Evolutionary conservation across 2,888 invertebrate species (phyloP).

Genomic region (Yponomeuta malinellus): DNA sequence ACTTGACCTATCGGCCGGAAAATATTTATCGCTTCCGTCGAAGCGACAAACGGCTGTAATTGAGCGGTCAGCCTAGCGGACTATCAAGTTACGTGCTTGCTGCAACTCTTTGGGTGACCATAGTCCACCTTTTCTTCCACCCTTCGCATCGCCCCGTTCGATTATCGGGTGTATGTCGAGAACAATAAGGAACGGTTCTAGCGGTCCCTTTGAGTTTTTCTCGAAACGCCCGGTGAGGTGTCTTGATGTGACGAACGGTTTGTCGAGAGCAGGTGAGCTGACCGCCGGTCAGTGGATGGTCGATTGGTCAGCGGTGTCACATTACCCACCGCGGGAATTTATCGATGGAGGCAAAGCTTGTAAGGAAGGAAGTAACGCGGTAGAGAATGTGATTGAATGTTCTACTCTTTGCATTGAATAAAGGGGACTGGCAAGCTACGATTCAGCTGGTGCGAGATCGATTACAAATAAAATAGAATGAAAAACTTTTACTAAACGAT

Average conservation of each 20-base stretch:
- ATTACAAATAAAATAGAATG: too few species aligned
- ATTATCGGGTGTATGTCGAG: not conserved
- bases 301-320: slow-evolving; percentile 50
- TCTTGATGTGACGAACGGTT: slow-evolving; percentile 31
- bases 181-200: not conserved
- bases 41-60: slow-evolving; percentile 58
- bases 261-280: slow-evolving; percentile 25
- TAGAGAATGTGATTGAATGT: slow-evolving; percentile 27
- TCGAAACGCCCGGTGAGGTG: slow-evolving; percentile 22
- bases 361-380: slow-evolving; percentile 51
- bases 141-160: not conserved
- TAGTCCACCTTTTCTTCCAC: not conserved
- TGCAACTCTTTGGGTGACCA: slow-evolving; percentile 2
- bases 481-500: too few species aligned
- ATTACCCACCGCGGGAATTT: slow-evolving; percentile 58
- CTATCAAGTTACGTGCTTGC: slow-evolving; percentile 63
- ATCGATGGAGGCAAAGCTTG: slow-evolving; percentile 42
- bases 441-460: too few species aligned
- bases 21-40: slow-evolving; percentile 66
- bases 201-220: not conserved
- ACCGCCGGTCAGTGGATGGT: slow-evolving; percentile 58
- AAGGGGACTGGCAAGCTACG: slow-evolving; percentile 13
- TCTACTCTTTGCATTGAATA: slow-evolving; percentile 16
- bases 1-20: slow-evolving; percentile 22
- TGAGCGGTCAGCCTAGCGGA: slow-evolving; percentile 66